Percentiles rank a stretch among this genome's conserved stretches.
These are phyloP conservation scores for Danionella dracula DNA, from an alignment of 2,797 vertebrate species.

Conservation along the genomic window DNA sequence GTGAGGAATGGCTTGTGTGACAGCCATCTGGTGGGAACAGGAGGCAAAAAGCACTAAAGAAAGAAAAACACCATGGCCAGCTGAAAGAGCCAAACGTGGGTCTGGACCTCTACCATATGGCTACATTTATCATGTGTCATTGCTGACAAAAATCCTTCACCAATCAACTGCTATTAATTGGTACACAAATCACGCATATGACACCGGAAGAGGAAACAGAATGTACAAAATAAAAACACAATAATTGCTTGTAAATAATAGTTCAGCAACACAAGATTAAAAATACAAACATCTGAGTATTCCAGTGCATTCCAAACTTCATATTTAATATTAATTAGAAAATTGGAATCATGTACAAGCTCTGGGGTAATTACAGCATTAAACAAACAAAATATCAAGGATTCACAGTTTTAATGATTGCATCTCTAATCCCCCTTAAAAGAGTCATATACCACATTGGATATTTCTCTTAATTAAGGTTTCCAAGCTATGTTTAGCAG, in stretches of 20 bases:
- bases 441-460: neutral
- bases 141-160: conserved; percentile 8
- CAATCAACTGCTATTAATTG: neutral
- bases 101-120: conserved; percentile 42
- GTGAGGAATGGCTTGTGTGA: conserved; percentile 65
- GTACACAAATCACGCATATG: too few species aligned
- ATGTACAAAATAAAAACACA: too few species aligned
- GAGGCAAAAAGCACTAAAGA: conserved; percentile 32
- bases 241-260: too few species aligned
- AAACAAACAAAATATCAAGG: neutral
- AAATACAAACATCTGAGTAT: too few species aligned
- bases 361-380: neutral
- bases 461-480: conserved; percentile 39
- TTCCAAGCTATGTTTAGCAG: conserved; percentile 38
- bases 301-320: too few species aligned
- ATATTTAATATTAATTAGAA: neutral
- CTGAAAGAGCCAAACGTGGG: conserved; percentile 33
- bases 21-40: conserved; percentile 69
- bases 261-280: too few species aligned
- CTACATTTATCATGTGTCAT: conserved; percentile 37
- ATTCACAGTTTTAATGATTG: neutral
- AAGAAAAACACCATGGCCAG: conserved; percentile 27
- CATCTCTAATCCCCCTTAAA: conserved; percentile 6
- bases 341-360: neutral
- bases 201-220: too few species aligned